These are phyloP conservation scores for Mohoua ochrocephala DNA, from an alignment of 2,113 vertebrate species.

Conservation along the genomic window DNA sequence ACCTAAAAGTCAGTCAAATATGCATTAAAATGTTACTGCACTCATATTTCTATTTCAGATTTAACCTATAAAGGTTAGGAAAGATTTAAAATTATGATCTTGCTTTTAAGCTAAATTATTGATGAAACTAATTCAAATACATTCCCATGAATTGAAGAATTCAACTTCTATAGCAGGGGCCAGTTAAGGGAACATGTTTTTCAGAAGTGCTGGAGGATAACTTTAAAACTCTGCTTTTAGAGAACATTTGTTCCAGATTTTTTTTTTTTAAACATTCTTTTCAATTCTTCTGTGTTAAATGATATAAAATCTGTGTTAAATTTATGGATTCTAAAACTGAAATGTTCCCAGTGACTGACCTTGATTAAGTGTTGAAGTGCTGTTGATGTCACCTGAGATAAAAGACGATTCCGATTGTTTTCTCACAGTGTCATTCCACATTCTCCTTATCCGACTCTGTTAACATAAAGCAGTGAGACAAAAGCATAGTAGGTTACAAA, in stretches of 20 bases:
- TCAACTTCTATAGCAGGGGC: slow-evolving; percentile 65
- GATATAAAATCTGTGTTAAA: slow-evolving; percentile 42
- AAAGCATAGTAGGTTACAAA: neutral
- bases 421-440: slow-evolving; percentile 99
- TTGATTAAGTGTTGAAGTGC: slow-evolving; percentile 99
- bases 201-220: slow-evolving; percentile 26
- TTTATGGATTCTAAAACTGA: slow-evolving; percentile 68
- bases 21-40: slow-evolving; percentile 56
- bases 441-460: slow-evolving; percentile 99
- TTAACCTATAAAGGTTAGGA: slow-evolving; percentile 56
- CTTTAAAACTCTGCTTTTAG: slow-evolving; percentile 51
- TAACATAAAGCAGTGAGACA: slow-evolving; percentile 70
- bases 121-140: slow-evolving; percentile 65
- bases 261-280: slow-evolving; percentile 49
- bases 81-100: slow-evolving; percentile 58
- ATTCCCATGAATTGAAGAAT: slow-evolving; percentile 70
- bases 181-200: slow-evolving; percentile 67
- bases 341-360: slow-evolving; percentile 87
- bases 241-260: slow-evolving; percentile 8
- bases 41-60: slow-evolving; percentile 54
- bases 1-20: slow-evolving; percentile 59
- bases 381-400: slow-evolving; percentile 99
- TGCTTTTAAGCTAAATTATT: slow-evolving; percentile 63
- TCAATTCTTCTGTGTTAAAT: slow-evolving; percentile 42
- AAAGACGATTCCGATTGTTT: slow-evolving; percentile 99